phyloP scores from a whole-genome alignment of 2,888 invertebrate genomes.

The Alsophila aescularia region DNA sequence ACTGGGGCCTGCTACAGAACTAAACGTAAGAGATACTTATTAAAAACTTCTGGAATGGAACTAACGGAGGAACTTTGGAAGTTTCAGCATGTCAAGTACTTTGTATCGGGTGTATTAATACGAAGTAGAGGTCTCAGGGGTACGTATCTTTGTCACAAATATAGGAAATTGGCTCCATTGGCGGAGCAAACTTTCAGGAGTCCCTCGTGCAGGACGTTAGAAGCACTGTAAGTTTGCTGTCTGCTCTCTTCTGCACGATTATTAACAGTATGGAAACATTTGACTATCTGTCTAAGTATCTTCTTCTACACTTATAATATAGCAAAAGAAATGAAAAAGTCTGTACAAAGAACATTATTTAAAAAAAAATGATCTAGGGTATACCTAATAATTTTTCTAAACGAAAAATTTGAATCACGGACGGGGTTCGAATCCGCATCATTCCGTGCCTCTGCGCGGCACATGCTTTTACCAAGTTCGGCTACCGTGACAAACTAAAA shows the following conservation, averaged over 20 bases:
- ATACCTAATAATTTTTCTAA: too few species aligned
- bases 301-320: background rate
- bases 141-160: conserved; percentile 61
- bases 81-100: conserved; percentile 35
- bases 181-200: conserved; percentile 60
- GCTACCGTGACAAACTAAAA: too few species aligned
- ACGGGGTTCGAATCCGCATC: too few species aligned
- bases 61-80: conserved; percentile 16
- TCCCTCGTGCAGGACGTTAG: conserved; percentile 50
- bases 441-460: too few species aligned
- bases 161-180: conserved; percentile 68
- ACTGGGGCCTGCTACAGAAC: conserved; percentile 31
- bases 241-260: conserved; percentile 31
- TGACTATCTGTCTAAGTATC: background rate
- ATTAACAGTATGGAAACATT: conserved; percentile 1
- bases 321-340: too few species aligned
- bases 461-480: too few species aligned
- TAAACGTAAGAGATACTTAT: conserved; percentile 16
- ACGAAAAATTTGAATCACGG: too few species aligned
- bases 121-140: conserved; percentile 47
- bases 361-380: too few species aligned
- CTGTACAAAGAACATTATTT: too few species aligned
- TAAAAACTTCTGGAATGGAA: conserved; percentile 20
- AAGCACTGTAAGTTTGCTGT: conserved; percentile 64
- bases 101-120: conserved; percentile 55